phyloP scores from a whole-genome alignment of 2,113 vertebrate species.

The Eptatretus burgeri region DNA sequence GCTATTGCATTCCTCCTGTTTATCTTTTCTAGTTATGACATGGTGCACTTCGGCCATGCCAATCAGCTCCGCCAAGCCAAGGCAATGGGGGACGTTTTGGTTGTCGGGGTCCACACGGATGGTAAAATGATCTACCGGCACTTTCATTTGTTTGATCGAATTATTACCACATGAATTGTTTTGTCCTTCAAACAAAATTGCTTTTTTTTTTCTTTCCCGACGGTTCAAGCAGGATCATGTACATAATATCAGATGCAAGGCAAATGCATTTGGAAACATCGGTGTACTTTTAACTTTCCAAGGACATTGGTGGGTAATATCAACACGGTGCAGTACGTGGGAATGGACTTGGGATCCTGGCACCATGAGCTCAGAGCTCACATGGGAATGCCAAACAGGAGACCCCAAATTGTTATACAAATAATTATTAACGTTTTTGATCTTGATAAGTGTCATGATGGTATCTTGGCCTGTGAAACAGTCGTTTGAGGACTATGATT shows the following conservation, averaged over 20 bases:
- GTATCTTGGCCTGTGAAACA: no score
- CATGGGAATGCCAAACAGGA: no score
- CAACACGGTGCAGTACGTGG: no score
- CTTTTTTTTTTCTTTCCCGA: no score
- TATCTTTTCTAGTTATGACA: constrained; percentile 44
- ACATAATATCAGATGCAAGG: not conserved
- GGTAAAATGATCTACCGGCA: constrained; percentile 20
- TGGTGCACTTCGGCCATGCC: constrained; percentile 92
- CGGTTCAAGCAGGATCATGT: not conserved
- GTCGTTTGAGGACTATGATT: no score
- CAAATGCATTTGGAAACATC: not conserved
- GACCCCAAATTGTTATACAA: no score
- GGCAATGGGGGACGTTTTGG: constrained; percentile 71
- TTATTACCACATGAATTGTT: fast-evolving
- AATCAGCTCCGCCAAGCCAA: constrained; percentile 91
- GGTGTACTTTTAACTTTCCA: not conserved
- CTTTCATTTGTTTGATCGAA: not conserved
- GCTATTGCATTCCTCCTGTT: not conserved
- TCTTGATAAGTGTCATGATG: no score
- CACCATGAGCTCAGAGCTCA: no score
- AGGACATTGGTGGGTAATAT: no score
- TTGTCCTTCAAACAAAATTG: no score
- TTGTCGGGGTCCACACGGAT: constrained; percentile 78
- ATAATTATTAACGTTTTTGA: no score
- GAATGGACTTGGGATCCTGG: no score